Evolutionary conservation across 2,113 vertebrate species (phyloP), one percentile per base, ranked within the genome.

Genomic region (Bagarius yarrelli): DNA sequence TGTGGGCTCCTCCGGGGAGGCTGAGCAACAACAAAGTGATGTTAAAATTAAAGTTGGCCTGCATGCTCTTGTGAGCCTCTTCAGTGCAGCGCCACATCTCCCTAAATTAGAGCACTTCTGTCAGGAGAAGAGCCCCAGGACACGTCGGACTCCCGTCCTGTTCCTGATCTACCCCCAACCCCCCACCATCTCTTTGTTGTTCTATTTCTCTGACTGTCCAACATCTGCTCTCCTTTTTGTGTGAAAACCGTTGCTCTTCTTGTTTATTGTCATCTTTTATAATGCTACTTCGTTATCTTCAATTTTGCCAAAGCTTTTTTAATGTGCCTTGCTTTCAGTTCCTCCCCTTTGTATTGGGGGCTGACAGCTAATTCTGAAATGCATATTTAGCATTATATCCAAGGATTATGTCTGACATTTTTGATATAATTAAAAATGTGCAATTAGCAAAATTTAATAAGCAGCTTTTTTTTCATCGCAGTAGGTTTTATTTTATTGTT

Each of bases 21-120:
- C 60, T 44, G 5, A 82, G 83, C 73, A 86, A 89, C 89, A 91
- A 88, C 88, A 90, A 91, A 91, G 88, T 85, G 72, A 82, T 87
- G 84, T 78, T 88, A 82, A 83, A 89, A 87, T 91, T 87, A 83
- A 88, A 89, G 84, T 89, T 67, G 52, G 83, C 80, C 80, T 83
- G 52, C 86, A 80, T 75, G 85, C 27, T 55, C 83, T 84, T 89
- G 83, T 86, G 82, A 87, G 87, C 84, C 84, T 86, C 83, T 56
- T 70, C 75, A 53, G 32, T 73, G 78, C 64, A 61, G 79, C 34
- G 34, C 78, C 83, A 77, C 80, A 85, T 87, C 86, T 86, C 85
- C 76, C 44, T 81, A 85, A 88, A 88, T 86, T 87, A 88, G 81
- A 87, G 86, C 84, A 77, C 52, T 81, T 87, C 80, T 87, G 84